A percentile compares a stretch with the other conserved stretches of the same genome.
These are phyloP conservation scores for Sebastes reedi DNA, from an alignment of 2,797 vertebrate species.

Conservation along the genomic window DNA sequence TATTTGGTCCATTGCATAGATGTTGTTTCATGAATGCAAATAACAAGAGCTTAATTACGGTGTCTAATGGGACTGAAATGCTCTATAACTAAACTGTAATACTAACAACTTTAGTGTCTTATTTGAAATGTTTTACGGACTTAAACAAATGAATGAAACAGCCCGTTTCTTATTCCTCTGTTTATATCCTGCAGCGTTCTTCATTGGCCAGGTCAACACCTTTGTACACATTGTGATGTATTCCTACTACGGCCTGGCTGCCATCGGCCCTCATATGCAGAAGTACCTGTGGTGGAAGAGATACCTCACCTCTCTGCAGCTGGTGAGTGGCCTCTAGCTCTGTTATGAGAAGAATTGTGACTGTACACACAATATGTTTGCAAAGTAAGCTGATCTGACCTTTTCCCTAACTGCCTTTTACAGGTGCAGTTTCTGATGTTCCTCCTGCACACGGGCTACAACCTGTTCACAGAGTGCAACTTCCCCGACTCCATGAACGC, in stretches of 20 bases:
- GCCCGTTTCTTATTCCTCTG: not conserved
- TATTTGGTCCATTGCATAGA: not conserved
- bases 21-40: not conserved
- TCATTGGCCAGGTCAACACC: slow-evolving; percentile 92
- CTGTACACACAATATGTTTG: not conserved
- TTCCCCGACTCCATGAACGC: slow-evolving; percentile 82
- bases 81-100: not conserved
- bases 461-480: slow-evolving; percentile 79
- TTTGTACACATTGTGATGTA: slow-evolving; percentile 97
- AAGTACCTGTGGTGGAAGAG: slow-evolving; percentile 98
- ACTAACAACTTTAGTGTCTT: not conserved
- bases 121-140: not conserved
- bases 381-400: not conserved
- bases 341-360: not conserved
- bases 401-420: slow-evolving; percentile 13
- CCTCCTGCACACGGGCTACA: slow-evolving; percentile 80
- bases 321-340: slow-evolving; percentile 82
- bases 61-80: not conserved
- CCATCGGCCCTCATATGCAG: slow-evolving; percentile 94
- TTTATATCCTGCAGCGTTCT: slow-evolving; percentile 88
- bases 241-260: slow-evolving; percentile 93
- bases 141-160: not conserved
- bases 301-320: slow-evolving; percentile 94
- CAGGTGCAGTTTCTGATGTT: slow-evolving; percentile 84
- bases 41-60: not conserved